These are phyloP conservation scores for Chalcis sispes DNA, from an alignment of 2,888 invertebrate species.

Conservation along the genomic window DNA sequence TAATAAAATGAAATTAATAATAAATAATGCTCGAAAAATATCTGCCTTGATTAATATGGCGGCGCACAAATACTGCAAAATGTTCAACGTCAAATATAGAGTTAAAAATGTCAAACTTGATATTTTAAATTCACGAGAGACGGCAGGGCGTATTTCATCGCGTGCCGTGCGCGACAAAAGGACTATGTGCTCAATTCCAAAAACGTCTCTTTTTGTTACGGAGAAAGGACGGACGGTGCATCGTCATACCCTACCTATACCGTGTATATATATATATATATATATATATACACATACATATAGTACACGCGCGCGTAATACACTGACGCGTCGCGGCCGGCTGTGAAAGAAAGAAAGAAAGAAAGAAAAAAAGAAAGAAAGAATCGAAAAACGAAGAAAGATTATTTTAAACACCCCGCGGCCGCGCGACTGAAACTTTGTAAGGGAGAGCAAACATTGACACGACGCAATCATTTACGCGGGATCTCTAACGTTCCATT, in stretches of 20 bases:
- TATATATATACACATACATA: too few relatives aligned
- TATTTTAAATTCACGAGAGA: constrained; percentile 34
- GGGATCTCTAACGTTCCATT: constrained; percentile 63
- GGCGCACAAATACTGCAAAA: neutral
- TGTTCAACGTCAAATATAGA: constrained; percentile 12
- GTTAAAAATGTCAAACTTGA: constrained; percentile 30
- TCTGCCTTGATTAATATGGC: too few relatives aligned
- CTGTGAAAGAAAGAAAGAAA: neutral
- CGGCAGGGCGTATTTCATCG: neutral
- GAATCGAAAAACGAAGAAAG: constrained; percentile 37
- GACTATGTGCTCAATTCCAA: constrained; percentile 24
- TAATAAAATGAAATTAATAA: too few relatives aligned
- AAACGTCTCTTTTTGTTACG: constrained; percentile 39
- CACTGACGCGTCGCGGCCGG: too few relatives aligned
- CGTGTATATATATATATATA: neutral
- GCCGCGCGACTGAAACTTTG: constrained; percentile 53
- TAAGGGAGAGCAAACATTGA: constrained; percentile 66
- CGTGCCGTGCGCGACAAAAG: neutral
- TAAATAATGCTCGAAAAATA: too few relatives aligned
- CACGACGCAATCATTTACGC: constrained; percentile 63
- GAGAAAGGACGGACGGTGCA: too few relatives aligned
- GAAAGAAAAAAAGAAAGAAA: constrained; percentile 6
- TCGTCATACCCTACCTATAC: too few relatives aligned
- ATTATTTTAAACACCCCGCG: constrained; percentile 54
- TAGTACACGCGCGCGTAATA: too few relatives aligned